Percentiles rank a stretch among this genome's conserved stretches.
phyloP scores from a whole-genome alignment of 2,888 invertebrate species.

The Phytoseiulus persimilis region DNA sequence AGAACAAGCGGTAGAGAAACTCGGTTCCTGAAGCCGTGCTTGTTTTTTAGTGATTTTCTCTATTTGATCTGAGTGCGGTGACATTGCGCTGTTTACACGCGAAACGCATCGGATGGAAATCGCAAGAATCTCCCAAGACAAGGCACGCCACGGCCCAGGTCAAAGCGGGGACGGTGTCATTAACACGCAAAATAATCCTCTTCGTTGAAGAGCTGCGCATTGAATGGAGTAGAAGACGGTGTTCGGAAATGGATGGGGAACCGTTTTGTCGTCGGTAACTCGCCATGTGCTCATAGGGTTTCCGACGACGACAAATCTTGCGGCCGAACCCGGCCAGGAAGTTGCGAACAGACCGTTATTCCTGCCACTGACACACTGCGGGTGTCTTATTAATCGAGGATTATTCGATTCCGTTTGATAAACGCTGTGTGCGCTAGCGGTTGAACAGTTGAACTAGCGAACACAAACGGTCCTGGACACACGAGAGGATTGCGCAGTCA shows the following conservation, averaged over 20 bases:
- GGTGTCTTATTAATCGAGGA: neutral
- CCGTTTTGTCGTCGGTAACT: neutral
- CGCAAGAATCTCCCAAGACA: too few species aligned
- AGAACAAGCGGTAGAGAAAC: too few species aligned
- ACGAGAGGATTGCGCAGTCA: neutral
- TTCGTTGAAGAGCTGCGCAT: neutral
- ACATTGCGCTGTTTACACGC: too few species aligned
- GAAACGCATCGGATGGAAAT: too few species aligned
- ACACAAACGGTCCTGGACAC: neutral
- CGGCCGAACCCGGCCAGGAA: neutral
- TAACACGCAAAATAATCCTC: neutral
- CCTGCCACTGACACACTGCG: conserved; percentile 5
- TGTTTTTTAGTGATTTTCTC: too few species aligned
- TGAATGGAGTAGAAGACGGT: neutral
- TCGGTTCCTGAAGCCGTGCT: too few species aligned
- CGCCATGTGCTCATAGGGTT: neutral
- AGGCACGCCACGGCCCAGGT: too few species aligned
- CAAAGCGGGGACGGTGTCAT: neutral
- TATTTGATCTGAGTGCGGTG: too few species aligned
- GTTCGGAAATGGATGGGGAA: neutral
- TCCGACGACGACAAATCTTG: neutral
- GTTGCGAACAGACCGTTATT: neutral
- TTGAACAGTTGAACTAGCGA: neutral
- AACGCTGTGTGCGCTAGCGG: neutral
- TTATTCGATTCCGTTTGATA: neutral